Evolutionary conservation across 2,888 invertebrate genomes (phyloP).

Genomic region (Rhingia campestris): DNA sequence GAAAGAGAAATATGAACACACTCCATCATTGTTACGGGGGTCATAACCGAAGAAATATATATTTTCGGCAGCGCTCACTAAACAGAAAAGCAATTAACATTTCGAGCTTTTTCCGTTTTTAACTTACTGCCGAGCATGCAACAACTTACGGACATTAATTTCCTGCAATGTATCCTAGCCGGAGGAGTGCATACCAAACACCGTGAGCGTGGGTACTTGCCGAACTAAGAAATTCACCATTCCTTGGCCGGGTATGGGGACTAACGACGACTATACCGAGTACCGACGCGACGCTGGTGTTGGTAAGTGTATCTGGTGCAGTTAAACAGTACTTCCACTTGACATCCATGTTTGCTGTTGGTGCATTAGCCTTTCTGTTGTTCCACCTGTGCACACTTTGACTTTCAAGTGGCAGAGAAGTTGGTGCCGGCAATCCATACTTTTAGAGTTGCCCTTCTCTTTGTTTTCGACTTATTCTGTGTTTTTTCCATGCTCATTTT

Average conservation of each 20-base stretch:
- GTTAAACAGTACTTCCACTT: slow-evolving; percentile 43
- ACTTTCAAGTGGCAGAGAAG: slow-evolving; percentile 42
- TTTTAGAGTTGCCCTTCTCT: neutral
- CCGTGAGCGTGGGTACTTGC: slow-evolving; percentile 9
- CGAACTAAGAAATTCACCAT: slow-evolving; percentile 7
- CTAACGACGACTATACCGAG: no score
- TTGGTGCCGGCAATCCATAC: neutral
- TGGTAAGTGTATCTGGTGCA: slow-evolving; percentile 31
- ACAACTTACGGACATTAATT: slow-evolving; percentile 72
- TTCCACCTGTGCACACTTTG: slow-evolving; percentile 73
- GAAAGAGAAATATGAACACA: slow-evolving; percentile 23
- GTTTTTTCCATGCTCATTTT: neutral
- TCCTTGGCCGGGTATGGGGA: neutral
- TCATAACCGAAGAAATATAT: slow-evolving; percentile 62
- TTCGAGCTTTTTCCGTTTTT: slow-evolving; percentile 70
- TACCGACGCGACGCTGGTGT: neutral
- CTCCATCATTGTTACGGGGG: slow-evolving; percentile 49
- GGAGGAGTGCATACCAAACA: slow-evolving; percentile 34
- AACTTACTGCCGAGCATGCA: slow-evolving; percentile 67
- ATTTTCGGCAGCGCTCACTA: slow-evolving; percentile 60
- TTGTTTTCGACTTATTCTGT: neutral
- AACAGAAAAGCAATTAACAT: slow-evolving; percentile 73
- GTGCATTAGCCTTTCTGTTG: slow-evolving; percentile 70
- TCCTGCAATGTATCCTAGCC: slow-evolving; percentile 59
- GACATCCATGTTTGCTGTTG: slow-evolving; percentile 59